These are phyloP conservation scores for Andrena camellia DNA, from an alignment of 2,888 invertebrate genomes.

Conservation along the genomic window DNA sequence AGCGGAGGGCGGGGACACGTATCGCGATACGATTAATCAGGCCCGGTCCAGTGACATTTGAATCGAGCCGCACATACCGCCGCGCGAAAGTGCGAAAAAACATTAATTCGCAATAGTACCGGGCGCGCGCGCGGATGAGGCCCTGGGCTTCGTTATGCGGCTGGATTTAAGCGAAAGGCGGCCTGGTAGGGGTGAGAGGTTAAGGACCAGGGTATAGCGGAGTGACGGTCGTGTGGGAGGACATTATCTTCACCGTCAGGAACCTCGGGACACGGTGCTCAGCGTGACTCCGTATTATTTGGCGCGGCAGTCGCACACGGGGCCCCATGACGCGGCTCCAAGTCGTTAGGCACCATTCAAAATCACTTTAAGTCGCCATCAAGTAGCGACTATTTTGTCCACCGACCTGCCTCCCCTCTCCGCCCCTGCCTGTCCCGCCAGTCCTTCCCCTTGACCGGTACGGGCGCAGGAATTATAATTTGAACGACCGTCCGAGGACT, in stretches of 20 bases:
- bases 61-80: slow-evolving; percentile 51
- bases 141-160: slow-evolving; percentile 62
- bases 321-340: slow-evolving; percentile 81
- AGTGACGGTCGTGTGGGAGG: slow-evolving; percentile 82
- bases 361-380: slow-evolving; percentile 84
- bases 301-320: slow-evolving; percentile 76
- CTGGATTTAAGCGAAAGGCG: slow-evolving; percentile 60
- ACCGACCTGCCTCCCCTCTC: slow-evolving; percentile 28
- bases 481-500: slow-evolving; percentile 61
- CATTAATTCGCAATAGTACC: slow-evolving; percentile 68
- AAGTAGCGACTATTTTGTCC: slow-evolving; percentile 83
- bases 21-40: slow-evolving; percentile 56
- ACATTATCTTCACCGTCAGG: slow-evolving; percentile 80
- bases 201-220: slow-evolving; percentile 81
- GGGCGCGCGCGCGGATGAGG: slow-evolving; percentile 22
- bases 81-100: slow-evolving; percentile 45
- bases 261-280: slow-evolving; percentile 75
- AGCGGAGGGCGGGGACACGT: slow-evolving; percentile 37
- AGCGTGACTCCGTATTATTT: slow-evolving; percentile 84
- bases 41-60: slow-evolving; percentile 50
- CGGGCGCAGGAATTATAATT: slow-evolving; percentile 73
- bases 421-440: slow-evolving; percentile 15
- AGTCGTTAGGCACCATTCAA: slow-evolving; percentile 84
- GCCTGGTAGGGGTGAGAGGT: slow-evolving; percentile 73
- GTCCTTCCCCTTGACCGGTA: slow-evolving; percentile 32